Conservation (phyloP, 2,113 vertebrate genomes). For the Actenoides hombroni region DNA sequence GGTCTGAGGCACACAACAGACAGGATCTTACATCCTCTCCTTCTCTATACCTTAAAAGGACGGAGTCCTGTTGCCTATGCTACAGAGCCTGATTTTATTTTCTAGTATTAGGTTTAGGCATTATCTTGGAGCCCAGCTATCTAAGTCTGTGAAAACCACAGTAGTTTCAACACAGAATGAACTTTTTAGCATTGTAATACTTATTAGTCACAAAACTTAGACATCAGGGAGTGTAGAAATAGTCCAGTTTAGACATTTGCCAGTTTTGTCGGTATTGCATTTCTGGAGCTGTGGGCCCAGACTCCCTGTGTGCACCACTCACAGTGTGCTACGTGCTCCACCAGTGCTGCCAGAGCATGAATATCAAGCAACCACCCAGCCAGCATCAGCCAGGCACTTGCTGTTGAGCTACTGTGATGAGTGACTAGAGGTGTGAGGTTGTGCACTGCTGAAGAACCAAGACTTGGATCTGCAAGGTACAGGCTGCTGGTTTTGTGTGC, state of each 20-base stretch:
- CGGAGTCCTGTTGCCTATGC: neutral
- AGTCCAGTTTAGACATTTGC: rapidly evolving
- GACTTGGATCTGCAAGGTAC: neutral
- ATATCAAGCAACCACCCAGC: rapidly evolving
- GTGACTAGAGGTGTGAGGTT: rapidly evolving
- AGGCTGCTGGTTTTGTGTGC: rapidly evolving
- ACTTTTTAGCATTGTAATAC: neutral
- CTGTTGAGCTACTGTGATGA: neutral
- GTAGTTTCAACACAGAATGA: neutral
- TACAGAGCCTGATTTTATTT: neutral
- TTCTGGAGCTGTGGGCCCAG: neutral
- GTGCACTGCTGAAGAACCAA: neutral
- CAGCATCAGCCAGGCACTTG: rapidly evolving
- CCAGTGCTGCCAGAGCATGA: neutral
- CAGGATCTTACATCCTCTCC: neutral
- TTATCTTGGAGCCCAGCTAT: neutral
- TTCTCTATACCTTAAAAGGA: neutral
- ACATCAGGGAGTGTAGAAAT: neutral
- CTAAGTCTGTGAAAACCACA: neutral
- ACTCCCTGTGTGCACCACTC: rapidly evolving
- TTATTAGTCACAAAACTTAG: neutral
- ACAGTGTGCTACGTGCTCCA: rapidly evolving
- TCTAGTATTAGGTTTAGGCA: neutral
- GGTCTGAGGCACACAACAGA: no score
- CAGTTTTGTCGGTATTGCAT: neutral